phyloP scores from a whole-genome alignment of 2,888 invertebrate species.

The Eupelmus urozonus region DNA sequence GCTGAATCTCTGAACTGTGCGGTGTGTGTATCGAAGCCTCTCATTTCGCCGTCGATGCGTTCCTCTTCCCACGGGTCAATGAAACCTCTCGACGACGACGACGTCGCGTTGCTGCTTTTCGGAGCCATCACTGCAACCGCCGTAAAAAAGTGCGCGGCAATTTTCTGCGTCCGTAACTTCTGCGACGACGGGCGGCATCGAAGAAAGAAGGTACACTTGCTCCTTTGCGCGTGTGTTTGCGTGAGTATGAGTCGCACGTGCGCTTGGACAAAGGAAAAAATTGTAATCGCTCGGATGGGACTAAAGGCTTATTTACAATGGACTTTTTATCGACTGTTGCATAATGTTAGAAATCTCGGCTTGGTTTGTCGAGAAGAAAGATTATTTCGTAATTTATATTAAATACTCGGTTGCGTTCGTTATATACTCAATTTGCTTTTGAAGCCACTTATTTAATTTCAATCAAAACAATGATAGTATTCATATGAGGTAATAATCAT shows the following conservation, averaged over 20 bases:
- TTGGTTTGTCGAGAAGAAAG: not conserved
- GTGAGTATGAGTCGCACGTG: not conserved
- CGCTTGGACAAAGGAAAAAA: not conserved
- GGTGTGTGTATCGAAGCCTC: conserved; percentile 1
- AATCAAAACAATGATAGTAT: too few relatives aligned
- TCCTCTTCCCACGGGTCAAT: conserved; percentile 30
- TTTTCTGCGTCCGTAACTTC: conserved; percentile 17
- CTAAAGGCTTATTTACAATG: not conserved
- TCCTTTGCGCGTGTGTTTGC: not conserved
- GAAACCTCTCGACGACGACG: conserved; percentile 1
- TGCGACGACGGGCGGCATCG: not conserved
- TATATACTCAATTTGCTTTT: not conserved
- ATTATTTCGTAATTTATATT: not conserved
- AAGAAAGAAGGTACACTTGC: too few relatives aligned
- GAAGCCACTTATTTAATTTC: too few relatives aligned
- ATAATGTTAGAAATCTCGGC: conserved; percentile 7
- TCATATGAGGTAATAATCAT: too few relatives aligned
- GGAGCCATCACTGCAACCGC: too few relatives aligned
- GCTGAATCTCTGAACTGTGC: conserved; percentile 8
- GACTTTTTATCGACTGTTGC: not conserved
- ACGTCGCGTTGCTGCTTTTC: too few relatives aligned
- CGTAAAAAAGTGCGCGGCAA: not conserved
- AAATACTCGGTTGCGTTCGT: not conserved
- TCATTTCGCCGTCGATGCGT: not conserved
- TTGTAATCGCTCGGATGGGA: not conserved